phyloP scores from a whole-genome alignment of 2,113 vertebrate species.

The Seriola rivoliana region DNA sequence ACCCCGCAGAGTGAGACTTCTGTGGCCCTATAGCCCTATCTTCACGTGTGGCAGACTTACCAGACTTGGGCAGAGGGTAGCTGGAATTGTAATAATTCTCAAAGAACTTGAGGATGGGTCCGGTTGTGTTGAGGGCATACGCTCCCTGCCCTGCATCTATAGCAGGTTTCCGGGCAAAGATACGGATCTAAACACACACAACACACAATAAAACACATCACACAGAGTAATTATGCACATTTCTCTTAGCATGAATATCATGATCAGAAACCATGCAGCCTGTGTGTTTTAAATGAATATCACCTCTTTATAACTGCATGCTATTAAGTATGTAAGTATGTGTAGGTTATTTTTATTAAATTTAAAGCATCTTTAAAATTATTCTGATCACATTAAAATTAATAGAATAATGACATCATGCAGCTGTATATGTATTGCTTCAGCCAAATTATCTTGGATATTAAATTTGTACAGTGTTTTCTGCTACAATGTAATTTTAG shows the following conservation, averaged over 20 bases:
- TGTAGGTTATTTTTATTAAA: neutral
- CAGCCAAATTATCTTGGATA: too few species aligned
- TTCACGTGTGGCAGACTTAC: slow-evolving; percentile 75
- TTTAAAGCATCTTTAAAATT: neutral
- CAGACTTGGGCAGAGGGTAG: slow-evolving; percentile 92
- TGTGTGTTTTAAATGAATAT: neutral
- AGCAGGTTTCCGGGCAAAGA: slow-evolving; percentile 90
- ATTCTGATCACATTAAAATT: neutral
- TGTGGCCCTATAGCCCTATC: too few species aligned
- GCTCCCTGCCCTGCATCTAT: slow-evolving; percentile 75
- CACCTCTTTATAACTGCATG: neutral
- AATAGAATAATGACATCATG: neutral
- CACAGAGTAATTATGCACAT: neutral
- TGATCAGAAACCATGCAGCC: neutral
- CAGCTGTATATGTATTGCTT: neutral
- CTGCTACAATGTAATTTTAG: too few species aligned
- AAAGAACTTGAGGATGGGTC: slow-evolving; percentile 90
- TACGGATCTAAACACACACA: slow-evolving; percentile 86
- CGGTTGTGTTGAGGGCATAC: slow-evolving; percentile 86
- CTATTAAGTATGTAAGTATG: neutral
- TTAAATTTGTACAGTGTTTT: too few species aligned
- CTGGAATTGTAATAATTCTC: slow-evolving; percentile 79
- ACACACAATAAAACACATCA: neutral
- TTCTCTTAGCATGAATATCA: neutral
- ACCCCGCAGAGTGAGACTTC: too few species aligned